A percentile compares a stretch with the other conserved stretches of the same genome.
Evolutionary conservation across 2,113 vertebrate species (phyloP).

Genomic region (Chaenogobius annularis): DNA sequence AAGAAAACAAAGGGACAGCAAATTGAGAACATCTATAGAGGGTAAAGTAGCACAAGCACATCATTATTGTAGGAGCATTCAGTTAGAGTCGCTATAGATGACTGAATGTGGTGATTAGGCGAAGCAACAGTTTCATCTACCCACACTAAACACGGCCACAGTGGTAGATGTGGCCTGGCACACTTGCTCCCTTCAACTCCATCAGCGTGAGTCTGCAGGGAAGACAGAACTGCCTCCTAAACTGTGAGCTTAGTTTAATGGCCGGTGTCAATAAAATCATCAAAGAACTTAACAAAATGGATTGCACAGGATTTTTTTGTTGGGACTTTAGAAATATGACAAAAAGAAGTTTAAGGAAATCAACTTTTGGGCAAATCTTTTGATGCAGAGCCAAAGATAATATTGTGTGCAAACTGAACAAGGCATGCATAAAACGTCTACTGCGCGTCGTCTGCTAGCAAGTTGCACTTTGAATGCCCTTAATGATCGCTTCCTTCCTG

Average conservation of each 20-base stretch:
- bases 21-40: conserved; percentile 25
- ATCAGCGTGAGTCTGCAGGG: conserved; percentile 4
- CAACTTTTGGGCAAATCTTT: neutral
- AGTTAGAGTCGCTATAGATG: conserved; percentile 43
- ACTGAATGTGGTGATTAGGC: conserved; percentile 37
- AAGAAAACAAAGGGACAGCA: conserved; percentile 15
- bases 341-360: neutral
- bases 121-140: conserved; percentile 46
- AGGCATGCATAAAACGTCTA: neutral
- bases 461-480: conserved; percentile 6
- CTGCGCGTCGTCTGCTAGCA: neutral
- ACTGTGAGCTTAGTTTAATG: conserved; percentile 42
- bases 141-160: conserved; percentile 41
- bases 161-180: conserved; percentile 34
- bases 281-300: neutral
- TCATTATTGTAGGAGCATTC: conserved; percentile 36
- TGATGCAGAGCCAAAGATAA: neutral
- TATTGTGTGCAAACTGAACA: neutral
- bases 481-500: conserved; percentile 2
- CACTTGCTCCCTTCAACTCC: conserved; percentile 29
- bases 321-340: neutral
- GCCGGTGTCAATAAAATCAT: conserved; percentile 38
- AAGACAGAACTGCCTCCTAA: conserved; percentile 1
- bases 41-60: conserved; percentile 24
- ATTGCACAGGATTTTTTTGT: neutral